Percentiles rank a stretch among this genome's conserved stretches.
Evolutionary conservation across 2,888 invertebrate species (phyloP).

Genomic region (Hyposoter didymator): DNA sequence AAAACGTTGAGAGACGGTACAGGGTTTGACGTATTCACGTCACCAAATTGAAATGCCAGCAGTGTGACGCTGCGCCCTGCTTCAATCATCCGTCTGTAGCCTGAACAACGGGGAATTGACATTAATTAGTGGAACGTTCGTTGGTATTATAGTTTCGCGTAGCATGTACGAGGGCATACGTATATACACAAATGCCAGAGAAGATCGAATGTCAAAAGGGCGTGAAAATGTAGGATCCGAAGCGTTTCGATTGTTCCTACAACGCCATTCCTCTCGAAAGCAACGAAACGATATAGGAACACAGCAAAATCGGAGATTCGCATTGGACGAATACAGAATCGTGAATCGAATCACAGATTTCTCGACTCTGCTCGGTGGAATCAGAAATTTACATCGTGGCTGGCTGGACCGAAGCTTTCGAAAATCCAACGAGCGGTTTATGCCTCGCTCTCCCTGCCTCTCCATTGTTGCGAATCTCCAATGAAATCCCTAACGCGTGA

Average conservation of each 20-base stretch:
- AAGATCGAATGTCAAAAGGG: slow-evolving; percentile 18
- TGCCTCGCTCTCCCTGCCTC: background rate
- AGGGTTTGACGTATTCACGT: slow-evolving; percentile 43
- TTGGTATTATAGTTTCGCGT: slow-evolving; percentile 55
- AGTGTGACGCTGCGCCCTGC: slow-evolving; percentile 35
- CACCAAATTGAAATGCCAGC: slow-evolving; percentile 67
- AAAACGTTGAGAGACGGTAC: background rate
- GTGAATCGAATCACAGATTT: slow-evolving; percentile 45
- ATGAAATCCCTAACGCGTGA: slow-evolving; percentile 37
- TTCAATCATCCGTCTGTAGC: slow-evolving; percentile 30
- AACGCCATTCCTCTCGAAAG: slow-evolving; percentile 9
- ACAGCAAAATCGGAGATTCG: slow-evolving; percentile 30
- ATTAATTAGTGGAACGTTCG: slow-evolving; percentile 68
- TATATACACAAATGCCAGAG: background rate
- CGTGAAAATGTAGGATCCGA: background rate
- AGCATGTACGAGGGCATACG: background rate
- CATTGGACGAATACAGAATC: slow-evolving; percentile 57
- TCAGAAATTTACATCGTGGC: slow-evolving; percentile 21
- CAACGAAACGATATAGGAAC: background rate
- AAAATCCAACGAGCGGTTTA: slow-evolving; percentile 44
- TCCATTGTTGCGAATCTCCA: slow-evolving; percentile 22
- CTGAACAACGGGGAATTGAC: slow-evolving; percentile 65
- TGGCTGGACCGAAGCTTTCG: slow-evolving; percentile 28
- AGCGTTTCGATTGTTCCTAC: background rate
- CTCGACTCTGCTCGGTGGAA: slow-evolving; percentile 38